Evolutionary conservation across 2,888 invertebrate species (phyloP), one percentile per base, ranked within the genome.

Genomic region (Dicyrtomina minuta): DNA sequence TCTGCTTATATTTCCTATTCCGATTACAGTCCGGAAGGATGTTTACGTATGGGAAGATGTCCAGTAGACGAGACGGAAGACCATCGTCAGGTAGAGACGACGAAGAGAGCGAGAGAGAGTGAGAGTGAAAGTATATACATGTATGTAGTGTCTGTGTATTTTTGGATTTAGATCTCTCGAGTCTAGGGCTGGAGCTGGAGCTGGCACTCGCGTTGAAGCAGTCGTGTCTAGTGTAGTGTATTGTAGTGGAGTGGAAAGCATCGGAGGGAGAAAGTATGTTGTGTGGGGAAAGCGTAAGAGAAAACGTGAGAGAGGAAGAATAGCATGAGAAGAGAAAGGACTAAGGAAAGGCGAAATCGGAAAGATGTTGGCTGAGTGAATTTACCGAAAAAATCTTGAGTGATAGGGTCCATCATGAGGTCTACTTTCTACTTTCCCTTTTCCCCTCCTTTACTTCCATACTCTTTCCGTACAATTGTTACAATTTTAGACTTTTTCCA

Each of bases 381-480:
- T 62, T 51, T 8, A 24, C 26, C 39, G 55, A 43, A 41, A 39
- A 33, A 39, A 58, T 17, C 55, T 58, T 41, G 56, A 65, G 55
- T 43, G 64, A 64, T 26, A 44, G 44, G 43, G 55, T 65, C 65
- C 65, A 65, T 65, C 65, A 55, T 39, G 39, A 24, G 8, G 33
- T 58, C 58, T 20, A 27, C 33, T 33, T n/a, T 33, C 4, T 33
- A 33, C 33, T 33, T 58, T 39, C n/a, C n/a, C n/a, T n/a, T n/a
- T n/a, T n/a, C n/a, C n/a, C n/a, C n/a, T n/a, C n/a, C n/a, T n/a
- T n/a, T n/a, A n/a, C n/a, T n/a, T n/a, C n/a, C n/a, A n/a, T n/a
- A n/a, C n/a, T n/a, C n/a, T n/a, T n/a, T n/a, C n/a, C n/a, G n/a
- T n/a, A n/a, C n/a, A n/a, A n/a, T n/a, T n/a, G n/a, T n/a, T 39